Percentiles rank a stretch among this genome's conserved stretches.
These are phyloP conservation scores for Heterohyrax brucei DNA, from an alignment of 2,797 vertebrate species.

Conservation along the genomic window DNA sequence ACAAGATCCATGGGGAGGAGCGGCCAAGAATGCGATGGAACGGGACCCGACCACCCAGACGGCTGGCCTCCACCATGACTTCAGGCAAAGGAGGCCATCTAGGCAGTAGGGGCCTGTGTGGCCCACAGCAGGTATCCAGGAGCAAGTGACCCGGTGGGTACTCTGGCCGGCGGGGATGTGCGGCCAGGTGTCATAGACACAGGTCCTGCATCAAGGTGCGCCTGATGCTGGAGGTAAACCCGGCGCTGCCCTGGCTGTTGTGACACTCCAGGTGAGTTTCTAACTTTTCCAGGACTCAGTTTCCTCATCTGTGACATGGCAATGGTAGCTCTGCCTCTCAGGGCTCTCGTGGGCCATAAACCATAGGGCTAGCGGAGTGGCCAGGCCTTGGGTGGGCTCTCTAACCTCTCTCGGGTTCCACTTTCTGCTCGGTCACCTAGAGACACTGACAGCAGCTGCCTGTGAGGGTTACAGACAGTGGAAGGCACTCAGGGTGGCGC, in stretches of 20 bases:
- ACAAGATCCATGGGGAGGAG: not conserved
- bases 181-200: not conserved
- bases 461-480: not conserved
- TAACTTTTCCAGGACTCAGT: not conserved
- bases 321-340: not conserved
- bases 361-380: not conserved
- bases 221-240: not conserved
- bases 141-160: not conserved
- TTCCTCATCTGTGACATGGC: not conserved
- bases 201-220: not conserved
- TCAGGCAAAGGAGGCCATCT: not conserved
- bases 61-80: too few relatives aligned
- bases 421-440: not conserved
- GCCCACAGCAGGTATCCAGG: too few relatives aligned
- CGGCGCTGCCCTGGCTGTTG: too few relatives aligned
- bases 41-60: not conserved
- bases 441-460: not conserved
- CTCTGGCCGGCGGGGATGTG: fast-evolving
- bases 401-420: not conserved
- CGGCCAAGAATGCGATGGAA: not conserved
- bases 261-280: not conserved
- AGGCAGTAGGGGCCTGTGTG: not conserved
- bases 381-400: not conserved
- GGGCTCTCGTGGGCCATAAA: too few relatives aligned
- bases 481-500: not conserved